Evolutionary conservation across 2,113 vertebrate genomes (phyloP).

Genomic region (Eublepharis macularius): DNA sequence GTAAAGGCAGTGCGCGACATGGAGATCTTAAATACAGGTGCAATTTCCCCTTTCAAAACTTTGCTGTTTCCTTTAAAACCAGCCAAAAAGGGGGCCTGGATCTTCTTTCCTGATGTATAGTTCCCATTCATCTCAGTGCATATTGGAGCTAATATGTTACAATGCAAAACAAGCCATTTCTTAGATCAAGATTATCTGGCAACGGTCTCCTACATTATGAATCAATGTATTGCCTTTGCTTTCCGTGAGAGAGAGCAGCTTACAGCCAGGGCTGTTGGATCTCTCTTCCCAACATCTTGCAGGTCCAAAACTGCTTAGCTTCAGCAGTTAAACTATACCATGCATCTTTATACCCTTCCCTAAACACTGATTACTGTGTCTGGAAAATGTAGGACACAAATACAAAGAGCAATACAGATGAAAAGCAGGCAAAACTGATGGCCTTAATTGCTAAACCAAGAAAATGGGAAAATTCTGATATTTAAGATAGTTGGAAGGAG

Average conservation of each 20-base stretch:
- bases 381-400: too few species aligned
- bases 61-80: not conserved
- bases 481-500: constrained; percentile 39
- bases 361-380: too few species aligned
- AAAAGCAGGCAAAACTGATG: not conserved
- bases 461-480: constrained; percentile 28
- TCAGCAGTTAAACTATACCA: too few species aligned
- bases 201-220: not conserved
- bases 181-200: not conserved
- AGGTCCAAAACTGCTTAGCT: too few species aligned
- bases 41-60: not conserved
- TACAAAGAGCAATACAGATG: not conserved
- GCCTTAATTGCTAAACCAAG: constrained; percentile 12
- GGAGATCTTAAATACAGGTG: not conserved
- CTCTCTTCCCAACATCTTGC: too few species aligned
- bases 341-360: too few species aligned
- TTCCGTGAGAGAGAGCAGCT: not conserved
- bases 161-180: not conserved
- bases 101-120: not conserved
- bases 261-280: too few species aligned
- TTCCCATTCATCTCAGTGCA: not conserved
- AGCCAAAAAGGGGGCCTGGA: not conserved
- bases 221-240: too few species aligned
- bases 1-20: not conserved
- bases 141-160: not conserved